Conservation (phyloP, 2,888 invertebrate genomes). For the Andricus curvator region DNA sequence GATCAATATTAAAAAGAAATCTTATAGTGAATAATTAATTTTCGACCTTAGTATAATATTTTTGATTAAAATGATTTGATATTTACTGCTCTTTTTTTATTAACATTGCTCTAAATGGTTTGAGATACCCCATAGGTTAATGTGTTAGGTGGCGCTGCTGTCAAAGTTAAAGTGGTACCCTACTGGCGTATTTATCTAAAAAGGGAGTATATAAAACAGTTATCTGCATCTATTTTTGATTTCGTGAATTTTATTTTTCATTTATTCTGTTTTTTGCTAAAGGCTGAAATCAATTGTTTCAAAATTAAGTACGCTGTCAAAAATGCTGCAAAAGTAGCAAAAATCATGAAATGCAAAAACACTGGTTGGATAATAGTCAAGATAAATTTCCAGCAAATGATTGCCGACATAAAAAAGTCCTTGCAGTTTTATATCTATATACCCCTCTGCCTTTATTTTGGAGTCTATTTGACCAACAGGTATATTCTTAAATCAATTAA, state of each 20-base stretch:
- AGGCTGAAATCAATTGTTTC: not conserved
- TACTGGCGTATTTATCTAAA: no score
- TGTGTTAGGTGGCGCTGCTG: no score
- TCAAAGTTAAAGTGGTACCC: no score
- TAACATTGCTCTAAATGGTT: no score
- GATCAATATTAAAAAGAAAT: no score
- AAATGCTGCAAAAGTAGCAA: constrained; percentile 54
- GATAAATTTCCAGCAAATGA: constrained; percentile 83
- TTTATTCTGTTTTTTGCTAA: not conserved
- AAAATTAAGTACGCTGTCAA: constrained; percentile 80
- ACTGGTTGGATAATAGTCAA: constrained; percentile 87
- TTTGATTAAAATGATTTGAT: no score
- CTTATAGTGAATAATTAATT: no score
- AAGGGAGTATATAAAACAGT: no score
- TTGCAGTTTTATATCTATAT: constrained; percentile 84
- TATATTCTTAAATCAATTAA: constrained; percentile 51
- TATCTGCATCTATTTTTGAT: no score
- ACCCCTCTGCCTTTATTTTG: constrained; percentile 90
- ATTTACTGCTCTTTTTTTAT: no score
- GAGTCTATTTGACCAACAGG: constrained; percentile 92
- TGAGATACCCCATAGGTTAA: no score
- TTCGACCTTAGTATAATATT: no score
- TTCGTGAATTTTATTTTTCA: not conserved
- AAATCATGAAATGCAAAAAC: constrained; percentile 74
- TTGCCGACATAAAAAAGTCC: constrained; percentile 86